A percentile compares a stretch with the other conserved stretches of the same genome.
phyloP scores from a whole-genome alignment of 2,797 vertebrate genomes.

The Helarctos malayanus region DNA sequence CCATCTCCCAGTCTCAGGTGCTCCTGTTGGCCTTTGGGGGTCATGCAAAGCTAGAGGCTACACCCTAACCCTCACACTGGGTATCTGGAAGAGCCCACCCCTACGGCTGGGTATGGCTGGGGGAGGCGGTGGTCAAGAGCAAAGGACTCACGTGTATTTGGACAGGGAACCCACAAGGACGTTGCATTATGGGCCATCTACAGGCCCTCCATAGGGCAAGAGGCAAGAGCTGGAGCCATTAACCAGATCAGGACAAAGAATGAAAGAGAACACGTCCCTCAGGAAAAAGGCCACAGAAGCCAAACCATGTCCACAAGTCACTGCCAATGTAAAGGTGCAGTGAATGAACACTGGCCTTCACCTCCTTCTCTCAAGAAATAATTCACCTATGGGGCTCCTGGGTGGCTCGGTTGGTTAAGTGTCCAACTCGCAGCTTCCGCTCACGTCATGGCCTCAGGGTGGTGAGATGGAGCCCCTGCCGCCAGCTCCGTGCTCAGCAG shows the following conservation, averaged over 20 bases:
- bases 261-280: background rate
- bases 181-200: background rate
- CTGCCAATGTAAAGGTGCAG: background rate
- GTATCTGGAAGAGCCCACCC: background rate
- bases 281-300: background rate
- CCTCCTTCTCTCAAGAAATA: background rate
- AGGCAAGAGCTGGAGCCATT: background rate
- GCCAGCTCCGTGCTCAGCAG: background rate
- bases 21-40: fast-evolving
- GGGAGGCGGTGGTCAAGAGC: background rate
- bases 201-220: background rate
- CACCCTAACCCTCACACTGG: too few species aligned
- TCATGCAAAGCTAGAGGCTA: background rate
- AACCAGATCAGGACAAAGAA: background rate
- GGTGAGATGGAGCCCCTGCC: background rate
- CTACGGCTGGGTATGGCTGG: background rate
- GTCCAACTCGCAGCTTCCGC: background rate
- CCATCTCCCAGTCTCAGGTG: background rate
- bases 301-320: background rate
- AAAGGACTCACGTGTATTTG: too few species aligned
- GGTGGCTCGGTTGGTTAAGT: background rate
- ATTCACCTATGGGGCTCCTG: background rate
- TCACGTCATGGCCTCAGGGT: background rate
- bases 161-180: background rate
- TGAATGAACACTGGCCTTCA: background rate